Evolutionary conservation across 2,888 invertebrate species (phyloP).

Genomic region (Camptogramma bilineatum): DNA sequence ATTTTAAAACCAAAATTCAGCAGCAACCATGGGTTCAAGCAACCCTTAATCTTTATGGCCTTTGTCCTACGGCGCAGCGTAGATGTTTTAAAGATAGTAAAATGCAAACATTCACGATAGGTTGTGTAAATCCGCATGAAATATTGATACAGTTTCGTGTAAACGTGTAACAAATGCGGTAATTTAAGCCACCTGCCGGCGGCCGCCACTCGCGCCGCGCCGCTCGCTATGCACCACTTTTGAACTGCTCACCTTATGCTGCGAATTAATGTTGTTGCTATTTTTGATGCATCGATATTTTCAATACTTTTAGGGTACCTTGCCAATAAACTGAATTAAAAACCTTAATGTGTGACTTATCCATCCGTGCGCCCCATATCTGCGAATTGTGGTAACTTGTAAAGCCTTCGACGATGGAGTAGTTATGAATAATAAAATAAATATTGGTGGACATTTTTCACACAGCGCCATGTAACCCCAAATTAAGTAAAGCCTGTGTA

Average conservation of each 20-base stretch:
- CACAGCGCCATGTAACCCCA: too few relatives aligned
- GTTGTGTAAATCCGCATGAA: constrained; percentile 84
- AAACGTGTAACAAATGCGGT: constrained; percentile 86
- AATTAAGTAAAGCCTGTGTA: too few relatives aligned
- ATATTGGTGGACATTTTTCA: too few relatives aligned
- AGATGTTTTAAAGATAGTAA: constrained; percentile 70
- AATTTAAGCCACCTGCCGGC: constrained; percentile 82
- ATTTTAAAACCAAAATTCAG: background rate
- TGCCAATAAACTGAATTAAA: background rate
- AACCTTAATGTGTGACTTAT: too few relatives aligned
- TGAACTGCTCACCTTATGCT: constrained; percentile 72
- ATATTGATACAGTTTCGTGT: constrained; percentile 86
- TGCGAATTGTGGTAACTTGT: too few relatives aligned
- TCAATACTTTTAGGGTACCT: background rate
- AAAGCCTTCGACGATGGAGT: too few relatives aligned
- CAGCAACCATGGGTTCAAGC: background rate
- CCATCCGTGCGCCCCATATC: too few relatives aligned
- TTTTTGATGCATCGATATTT: constrained; percentile 50
- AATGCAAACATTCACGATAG: constrained; percentile 78
- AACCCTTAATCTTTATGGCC: constrained; percentile 1
- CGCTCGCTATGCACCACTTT: constrained; percentile 74
- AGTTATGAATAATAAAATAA: too few relatives aligned
- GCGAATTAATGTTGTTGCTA: constrained; percentile 57
- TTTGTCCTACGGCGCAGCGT: constrained; percentile 17
- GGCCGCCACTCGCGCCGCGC: constrained; percentile 56